phyloP scores from a whole-genome alignment of 2,113 vertebrate species.

The Oncorhynchus kisutch region DNA sequence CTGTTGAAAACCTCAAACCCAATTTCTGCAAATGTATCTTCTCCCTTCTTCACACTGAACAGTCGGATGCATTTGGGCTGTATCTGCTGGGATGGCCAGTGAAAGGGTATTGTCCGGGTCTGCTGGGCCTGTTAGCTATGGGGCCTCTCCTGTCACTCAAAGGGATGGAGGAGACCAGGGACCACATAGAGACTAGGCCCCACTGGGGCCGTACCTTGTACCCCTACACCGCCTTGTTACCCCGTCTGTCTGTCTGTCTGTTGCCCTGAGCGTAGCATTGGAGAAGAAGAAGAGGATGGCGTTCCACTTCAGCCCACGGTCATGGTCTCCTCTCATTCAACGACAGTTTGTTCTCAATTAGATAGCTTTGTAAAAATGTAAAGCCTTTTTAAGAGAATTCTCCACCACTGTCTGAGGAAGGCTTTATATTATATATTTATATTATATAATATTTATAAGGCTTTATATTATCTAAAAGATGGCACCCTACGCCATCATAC shows the following conservation, averaged over 20 bases:
- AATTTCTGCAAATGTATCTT: conserved; percentile 37
- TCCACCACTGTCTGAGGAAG: conserved; percentile 59
- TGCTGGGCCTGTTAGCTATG: conserved; percentile 63
- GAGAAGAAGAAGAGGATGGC: conserved; percentile 36
- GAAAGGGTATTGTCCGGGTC: conserved; percentile 63
- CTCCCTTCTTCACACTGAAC: conserved; percentile 55
- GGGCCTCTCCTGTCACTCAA: conserved; percentile 65
- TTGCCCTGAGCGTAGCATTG: not conserved
- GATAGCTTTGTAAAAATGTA: conserved; percentile 65
- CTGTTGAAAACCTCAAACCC: not conserved
- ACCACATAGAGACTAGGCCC: conserved; percentile 15
- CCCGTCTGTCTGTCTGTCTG: conserved; percentile 26
- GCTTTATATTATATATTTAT: conserved; percentile 30
- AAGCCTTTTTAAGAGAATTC: conserved; percentile 58
- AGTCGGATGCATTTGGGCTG: conserved; percentile 58
- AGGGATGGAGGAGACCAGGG: conserved; percentile 46
- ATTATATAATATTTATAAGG: not conserved
- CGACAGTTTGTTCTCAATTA: conserved; percentile 81
- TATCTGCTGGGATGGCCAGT: conserved; percentile 38
- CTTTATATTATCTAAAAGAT: conserved; percentile 48
- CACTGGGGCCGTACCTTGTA: not conserved
- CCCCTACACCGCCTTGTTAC: conserved; percentile 29
- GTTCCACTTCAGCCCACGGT: conserved; percentile 52
- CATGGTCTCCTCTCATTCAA: conserved; percentile 69
- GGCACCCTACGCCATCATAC: conserved; percentile 54